Evolutionary conservation across 2,888 invertebrate genomes (phyloP).

Genomic region (Unio delphinus): DNA sequence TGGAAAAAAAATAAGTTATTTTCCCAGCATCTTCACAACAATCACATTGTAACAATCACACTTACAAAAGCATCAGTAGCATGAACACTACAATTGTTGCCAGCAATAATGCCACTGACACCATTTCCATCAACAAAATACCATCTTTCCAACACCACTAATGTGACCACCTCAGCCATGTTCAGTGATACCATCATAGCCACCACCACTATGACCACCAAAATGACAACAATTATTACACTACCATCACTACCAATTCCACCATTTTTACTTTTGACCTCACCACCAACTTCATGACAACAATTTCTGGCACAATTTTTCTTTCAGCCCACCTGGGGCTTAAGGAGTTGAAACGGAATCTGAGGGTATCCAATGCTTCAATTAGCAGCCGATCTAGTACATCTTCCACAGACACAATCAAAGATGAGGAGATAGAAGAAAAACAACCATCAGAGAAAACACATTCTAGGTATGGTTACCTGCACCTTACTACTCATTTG

Average conservation of each 20-base stretch:
- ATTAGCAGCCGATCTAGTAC: conserved; percentile 16
- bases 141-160: no score
- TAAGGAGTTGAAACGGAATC: conserved; percentile 25
- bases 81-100: no score
- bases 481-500: neutral
- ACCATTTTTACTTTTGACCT: neutral
- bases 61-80: no score
- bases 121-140: no score
- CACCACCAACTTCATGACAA: neutral
- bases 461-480: conserved; percentile 20
- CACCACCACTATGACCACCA: neutral
- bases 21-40: no score
- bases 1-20: no score
- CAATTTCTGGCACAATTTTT: neutral
- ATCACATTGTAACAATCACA: no score
- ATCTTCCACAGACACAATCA: conserved; percentile 39
- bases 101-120: no score
- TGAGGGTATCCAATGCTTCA: conserved; percentile 16
- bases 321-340: conserved; percentile 29
- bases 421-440: conserved; percentile 18
- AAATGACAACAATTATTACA: neutral
- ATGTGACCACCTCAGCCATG: no score
- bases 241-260: neutral
- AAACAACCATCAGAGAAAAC: conserved; percentile 16
- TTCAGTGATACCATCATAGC: neutral